Conservation (phyloP, 2,113 vertebrate species). For the Asarcornis scutulata region DNA sequence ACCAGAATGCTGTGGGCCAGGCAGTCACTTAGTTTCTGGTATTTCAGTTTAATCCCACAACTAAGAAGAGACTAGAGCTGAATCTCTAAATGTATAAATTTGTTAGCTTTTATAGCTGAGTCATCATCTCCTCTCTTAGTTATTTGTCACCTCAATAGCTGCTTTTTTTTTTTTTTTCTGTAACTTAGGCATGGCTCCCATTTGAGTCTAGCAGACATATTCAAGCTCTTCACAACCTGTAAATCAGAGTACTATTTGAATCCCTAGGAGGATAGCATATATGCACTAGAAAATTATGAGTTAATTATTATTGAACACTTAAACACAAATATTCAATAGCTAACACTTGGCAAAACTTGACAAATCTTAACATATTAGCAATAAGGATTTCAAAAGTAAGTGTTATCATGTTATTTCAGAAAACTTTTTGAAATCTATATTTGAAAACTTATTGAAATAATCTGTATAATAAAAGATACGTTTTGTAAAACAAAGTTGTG, state of each 20-base stretch:
- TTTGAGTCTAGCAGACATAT: background rate
- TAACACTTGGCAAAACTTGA: background rate
- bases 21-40: background rate
- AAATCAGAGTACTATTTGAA: background rate
- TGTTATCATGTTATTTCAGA: conserved; percentile 5
- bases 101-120: background rate
- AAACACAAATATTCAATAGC: background rate
- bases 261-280: background rate
- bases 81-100: background rate
- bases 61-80: background rate
- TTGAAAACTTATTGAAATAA: conserved; percentile 24
- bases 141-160: background rate
- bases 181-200: background rate
- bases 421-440: conserved; percentile 34
- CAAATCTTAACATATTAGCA: background rate
- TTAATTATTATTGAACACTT: background rate
- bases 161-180: background rate
- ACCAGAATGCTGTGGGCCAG: background rate
- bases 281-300: background rate
- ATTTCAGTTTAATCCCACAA: background rate
- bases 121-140: background rate
- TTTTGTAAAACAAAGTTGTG: conserved; percentile 33
- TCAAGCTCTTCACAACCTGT: background rate
- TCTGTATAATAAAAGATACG: conserved; percentile 50
- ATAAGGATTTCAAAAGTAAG: conserved; percentile 31